A percentile compares a stretch with the other conserved stretches of the same genome.
phyloP scores from a whole-genome alignment of 2,888 invertebrate species.

The Drosophila longiperda region DNA sequence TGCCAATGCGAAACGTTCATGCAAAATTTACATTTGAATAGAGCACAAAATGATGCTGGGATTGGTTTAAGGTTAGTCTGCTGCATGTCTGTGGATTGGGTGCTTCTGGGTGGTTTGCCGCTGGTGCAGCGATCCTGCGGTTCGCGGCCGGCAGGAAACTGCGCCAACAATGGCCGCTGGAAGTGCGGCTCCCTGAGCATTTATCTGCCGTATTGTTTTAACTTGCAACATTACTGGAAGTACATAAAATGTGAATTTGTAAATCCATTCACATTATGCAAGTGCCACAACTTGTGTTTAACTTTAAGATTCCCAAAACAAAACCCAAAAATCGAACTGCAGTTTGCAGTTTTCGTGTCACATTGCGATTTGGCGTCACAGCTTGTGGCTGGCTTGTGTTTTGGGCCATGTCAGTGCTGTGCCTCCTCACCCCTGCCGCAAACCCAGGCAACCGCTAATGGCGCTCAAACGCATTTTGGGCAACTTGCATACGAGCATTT shows the following conservation, averaged over 20 bases:
- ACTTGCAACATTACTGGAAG: constrained; percentile 62
- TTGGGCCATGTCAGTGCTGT: constrained; percentile 45
- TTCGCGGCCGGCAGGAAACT: constrained; percentile 53
- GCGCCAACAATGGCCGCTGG: constrained; percentile 72
- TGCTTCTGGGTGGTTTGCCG: constrained; percentile 17
- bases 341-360: constrained; percentile 63
- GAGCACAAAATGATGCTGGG: constrained; percentile 35
- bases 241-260: constrained; percentile 10
- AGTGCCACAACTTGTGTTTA: neutral
- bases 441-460: constrained; percentile 58
- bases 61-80: neutral
- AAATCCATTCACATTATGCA: constrained; percentile 26
- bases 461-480: constrained; percentile 62
- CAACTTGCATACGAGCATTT: constrained; percentile 73
- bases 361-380: constrained; percentile 61
- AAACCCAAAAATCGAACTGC: constrained; percentile 33
- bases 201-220: constrained; percentile 80
- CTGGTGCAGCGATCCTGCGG: constrained; percentile 57
- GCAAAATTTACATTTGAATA: constrained; percentile 81
- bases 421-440: constrained; percentile 1
- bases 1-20: constrained; percentile 47
- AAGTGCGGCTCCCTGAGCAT: constrained; percentile 76
- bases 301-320: constrained; percentile 33
- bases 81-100: constrained; percentile 2
- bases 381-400: constrained; percentile 77